Conservation (phyloP, 2,113 vertebrate genomes). For the Charadrius vociferus region DNA sequence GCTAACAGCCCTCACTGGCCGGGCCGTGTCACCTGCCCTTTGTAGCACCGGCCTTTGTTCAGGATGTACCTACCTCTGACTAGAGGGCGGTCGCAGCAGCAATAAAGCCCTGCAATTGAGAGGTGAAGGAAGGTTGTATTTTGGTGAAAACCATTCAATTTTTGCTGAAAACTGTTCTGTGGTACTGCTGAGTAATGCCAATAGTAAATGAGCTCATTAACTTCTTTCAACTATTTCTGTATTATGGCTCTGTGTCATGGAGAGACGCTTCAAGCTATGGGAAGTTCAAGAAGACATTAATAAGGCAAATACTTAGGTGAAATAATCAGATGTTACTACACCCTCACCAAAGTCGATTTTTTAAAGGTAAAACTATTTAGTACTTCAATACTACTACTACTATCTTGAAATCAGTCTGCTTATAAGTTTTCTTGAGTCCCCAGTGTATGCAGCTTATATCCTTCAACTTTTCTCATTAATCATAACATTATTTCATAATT, state of each 20-base stretch:
- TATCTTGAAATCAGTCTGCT: neutral
- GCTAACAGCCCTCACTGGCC: neutral
- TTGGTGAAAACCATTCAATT: too few species aligned
- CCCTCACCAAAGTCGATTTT: neutral
- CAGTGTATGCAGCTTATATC: neutral
- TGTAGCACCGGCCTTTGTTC: neutral
- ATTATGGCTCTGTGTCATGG: neutral
- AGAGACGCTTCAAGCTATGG: neutral
- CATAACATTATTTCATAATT: neutral
- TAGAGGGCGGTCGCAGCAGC: neutral
- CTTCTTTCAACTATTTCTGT: neutral
- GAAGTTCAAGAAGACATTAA: neutral
- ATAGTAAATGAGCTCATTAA: neutral
- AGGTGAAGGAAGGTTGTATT: neutral
- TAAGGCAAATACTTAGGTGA: neutral
- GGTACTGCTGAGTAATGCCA: neutral
- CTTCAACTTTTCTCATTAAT: neutral
- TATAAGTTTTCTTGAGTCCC: neutral
- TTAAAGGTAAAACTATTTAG: neutral
- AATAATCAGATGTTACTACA: neutral
- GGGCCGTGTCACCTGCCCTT: neutral
- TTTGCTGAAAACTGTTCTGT: accelerated
- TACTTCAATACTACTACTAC: too few species aligned
- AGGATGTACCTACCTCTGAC: neutral
- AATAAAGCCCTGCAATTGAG: neutral